These are phyloP conservation scores for Drosophila birchii DNA, from an alignment of 2,888 invertebrate genomes.

Conservation along the genomic window DNA sequence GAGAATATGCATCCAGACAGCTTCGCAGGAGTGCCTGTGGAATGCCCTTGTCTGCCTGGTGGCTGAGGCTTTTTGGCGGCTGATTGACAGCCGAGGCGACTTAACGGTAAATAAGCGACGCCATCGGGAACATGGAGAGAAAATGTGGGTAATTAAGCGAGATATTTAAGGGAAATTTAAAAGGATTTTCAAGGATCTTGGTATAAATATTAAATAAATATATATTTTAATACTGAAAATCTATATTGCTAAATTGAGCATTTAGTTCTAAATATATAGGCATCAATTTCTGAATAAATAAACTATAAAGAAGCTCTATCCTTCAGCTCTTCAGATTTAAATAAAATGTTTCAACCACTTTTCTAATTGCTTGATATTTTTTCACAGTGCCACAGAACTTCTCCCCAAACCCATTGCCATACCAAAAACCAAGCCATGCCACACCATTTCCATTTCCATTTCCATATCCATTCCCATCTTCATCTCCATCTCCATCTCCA, in stretches of 20 bases:
- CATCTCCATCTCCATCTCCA: conserved; percentile 25
- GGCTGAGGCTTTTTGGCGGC: conserved; percentile 32
- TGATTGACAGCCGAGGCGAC: conserved; percentile 76
- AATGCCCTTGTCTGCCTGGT: conserved; percentile 56
- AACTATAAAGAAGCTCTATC: background rate
- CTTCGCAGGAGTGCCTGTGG: conserved; percentile 82
- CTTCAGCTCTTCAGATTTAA: background rate
- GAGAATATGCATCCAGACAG: conserved; percentile 51
- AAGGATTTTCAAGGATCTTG: no score
- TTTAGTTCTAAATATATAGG: background rate
- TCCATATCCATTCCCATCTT: background rate
- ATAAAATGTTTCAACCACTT: no score
- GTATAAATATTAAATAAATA: no score
- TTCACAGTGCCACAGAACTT: conserved; percentile 3
- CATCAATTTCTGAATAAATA: background rate
- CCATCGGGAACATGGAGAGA: conserved; percentile 24
- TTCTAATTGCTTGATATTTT: background rate
- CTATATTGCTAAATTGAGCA: no score
- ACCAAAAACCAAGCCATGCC: conserved; percentile 13
- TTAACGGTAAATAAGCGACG: conserved; percentile 79
- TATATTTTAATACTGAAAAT: background rate
- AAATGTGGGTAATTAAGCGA: background rate
- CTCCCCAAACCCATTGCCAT: conserved; percentile 19
- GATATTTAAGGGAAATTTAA: rapidly evolving
- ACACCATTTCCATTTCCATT: conserved; percentile 11